These are phyloP conservation scores for Cyclopterus lumpus DNA, from an alignment of 2,797 vertebrate species.

Conservation along the genomic window DNA sequence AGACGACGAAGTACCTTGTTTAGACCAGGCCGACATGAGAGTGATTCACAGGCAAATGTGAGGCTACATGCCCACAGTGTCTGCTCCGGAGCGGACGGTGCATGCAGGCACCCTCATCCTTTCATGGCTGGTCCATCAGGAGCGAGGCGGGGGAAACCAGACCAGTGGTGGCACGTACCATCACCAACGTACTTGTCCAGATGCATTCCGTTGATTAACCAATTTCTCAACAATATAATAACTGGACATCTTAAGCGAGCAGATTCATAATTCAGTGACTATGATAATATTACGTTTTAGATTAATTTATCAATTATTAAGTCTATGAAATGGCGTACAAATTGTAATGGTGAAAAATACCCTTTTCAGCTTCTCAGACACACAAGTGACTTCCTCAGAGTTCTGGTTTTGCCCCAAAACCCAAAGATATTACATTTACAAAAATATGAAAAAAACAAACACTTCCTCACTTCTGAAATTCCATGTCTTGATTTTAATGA, in stretches of 20 bases:
- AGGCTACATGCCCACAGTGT: not conserved
- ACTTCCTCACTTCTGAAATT: not conserved
- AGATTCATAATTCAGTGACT: not conserved
- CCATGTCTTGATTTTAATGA: not conserved
- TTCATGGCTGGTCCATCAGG: conserved; percentile 3
- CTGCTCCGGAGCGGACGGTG: not conserved
- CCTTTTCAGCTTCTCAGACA: not conserved
- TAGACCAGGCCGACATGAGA: conserved; percentile 15
- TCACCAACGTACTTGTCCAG: not conserved
- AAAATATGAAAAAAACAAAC: not conserved
- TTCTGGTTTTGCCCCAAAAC: not conserved
- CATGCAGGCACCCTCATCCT: not conserved
- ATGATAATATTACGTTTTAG: not conserved
- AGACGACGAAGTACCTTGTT: conserved; percentile 29
- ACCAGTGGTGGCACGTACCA: not conserved
- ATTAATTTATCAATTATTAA: not conserved
- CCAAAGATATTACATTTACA: not conserved
- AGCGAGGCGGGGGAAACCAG: not conserved
- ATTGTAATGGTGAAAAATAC: not conserved
- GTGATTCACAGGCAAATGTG: conserved; percentile 32
- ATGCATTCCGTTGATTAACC: not conserved
- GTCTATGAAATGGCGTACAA: no score
- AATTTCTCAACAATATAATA: not conserved
- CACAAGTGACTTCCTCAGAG: not conserved
- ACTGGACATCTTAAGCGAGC: not conserved